These are phyloP conservation scores for Platycercus adscitus DNA, from an alignment of 2,113 vertebrate genomes.

Conservation along the genomic window DNA sequence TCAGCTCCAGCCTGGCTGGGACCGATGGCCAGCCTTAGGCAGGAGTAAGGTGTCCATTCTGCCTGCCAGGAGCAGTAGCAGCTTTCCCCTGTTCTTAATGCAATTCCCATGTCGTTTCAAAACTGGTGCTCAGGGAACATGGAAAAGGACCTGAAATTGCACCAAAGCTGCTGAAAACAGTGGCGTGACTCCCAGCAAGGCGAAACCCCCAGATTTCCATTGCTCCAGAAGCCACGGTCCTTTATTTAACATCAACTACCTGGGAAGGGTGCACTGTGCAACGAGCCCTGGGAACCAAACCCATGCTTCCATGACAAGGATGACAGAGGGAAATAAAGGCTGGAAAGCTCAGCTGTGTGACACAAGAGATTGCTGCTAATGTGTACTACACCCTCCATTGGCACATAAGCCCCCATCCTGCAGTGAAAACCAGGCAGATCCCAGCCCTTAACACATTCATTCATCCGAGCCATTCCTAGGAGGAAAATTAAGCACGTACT, in stretches of 20 bases:
- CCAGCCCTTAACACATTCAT: fast-evolving
- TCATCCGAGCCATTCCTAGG: not conserved
- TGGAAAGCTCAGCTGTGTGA: not conserved
- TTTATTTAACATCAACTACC: not conserved
- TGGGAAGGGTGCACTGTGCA: not conserved
- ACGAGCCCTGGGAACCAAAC: fast-evolving
- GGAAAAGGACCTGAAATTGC: not conserved
- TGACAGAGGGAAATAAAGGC: not conserved
- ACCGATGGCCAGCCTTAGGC: fast-evolving
- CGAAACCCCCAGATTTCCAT: not conserved
- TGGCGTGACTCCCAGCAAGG: not conserved
- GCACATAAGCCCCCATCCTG: fast-evolving
- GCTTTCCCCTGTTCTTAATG: not conserved
- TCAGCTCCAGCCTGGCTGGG: not conserved
- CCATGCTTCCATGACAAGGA: not conserved
- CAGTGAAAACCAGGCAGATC: not conserved
- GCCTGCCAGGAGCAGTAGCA: not conserved
- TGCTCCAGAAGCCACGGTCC: not conserved
- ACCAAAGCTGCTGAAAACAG: not conserved
- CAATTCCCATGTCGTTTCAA: not conserved
- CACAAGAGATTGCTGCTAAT: not conserved
- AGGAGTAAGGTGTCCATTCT: not conserved
- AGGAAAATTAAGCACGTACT: not conserved
- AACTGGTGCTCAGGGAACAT: not conserved
- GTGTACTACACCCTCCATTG: fast-evolving